Evolutionary conservation across 2,797 vertebrate genomes (phyloP).

Genomic region (Hybognathus amarus): DNA sequence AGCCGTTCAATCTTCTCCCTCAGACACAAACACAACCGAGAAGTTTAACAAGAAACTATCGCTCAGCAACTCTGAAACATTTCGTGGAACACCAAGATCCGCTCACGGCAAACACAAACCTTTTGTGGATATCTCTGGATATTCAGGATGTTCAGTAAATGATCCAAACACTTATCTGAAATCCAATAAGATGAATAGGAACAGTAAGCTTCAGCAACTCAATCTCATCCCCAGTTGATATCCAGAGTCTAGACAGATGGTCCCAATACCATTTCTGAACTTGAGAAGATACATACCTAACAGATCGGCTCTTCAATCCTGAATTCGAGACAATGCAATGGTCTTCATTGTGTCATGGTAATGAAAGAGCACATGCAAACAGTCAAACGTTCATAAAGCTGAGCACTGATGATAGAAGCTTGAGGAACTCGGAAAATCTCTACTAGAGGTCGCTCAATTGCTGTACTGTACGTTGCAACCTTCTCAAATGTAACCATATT

Average conservation of each 20-base stretch:
- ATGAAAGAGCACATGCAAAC: neutral
- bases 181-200: constrained; percentile 7
- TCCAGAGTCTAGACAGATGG: neutral
- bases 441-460: neutral
- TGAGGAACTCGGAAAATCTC: neutral
- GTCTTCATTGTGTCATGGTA: neutral
- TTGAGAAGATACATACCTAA: neutral
- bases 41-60: constrained; percentile 19
- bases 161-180: neutral
- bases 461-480: neutral
- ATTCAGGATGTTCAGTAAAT: neutral
- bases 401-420: neutral
- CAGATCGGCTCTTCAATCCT: neutral
- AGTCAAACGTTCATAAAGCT: neutral
- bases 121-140: neutral
- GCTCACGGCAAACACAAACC: neutral
- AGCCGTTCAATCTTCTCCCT: constrained; percentile 57
- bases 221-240: neutral
- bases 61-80: constrained; percentile 11
- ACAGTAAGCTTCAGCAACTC: neutral
- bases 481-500: neutral
- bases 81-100: neutral
- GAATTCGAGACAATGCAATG: neutral
- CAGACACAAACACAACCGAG: constrained; percentile 22
- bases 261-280: neutral